Evolutionary conservation across 2,113 vertebrate species (phyloP), one percentile per base, ranked within the genome.

Genomic region (Saguinus midas): DNA sequence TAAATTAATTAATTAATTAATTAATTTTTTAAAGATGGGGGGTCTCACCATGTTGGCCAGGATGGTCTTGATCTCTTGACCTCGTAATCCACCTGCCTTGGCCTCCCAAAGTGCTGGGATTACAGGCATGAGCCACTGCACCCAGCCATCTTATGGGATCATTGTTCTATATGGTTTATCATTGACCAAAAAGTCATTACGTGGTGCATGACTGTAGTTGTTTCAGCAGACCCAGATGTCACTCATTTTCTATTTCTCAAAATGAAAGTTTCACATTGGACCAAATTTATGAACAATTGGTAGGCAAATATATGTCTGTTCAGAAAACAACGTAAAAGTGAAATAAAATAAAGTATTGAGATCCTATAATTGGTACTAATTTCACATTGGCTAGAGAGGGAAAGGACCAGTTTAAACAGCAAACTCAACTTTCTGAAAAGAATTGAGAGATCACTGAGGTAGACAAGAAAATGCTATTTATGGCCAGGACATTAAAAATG

Each of bases 171-270:
- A 21, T 72, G 37, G n/a, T 37, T 20, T 4, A 21, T 72, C 8
- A 21, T 72, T 37, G 70, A 72, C 70, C 17, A n/a, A 68, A 68
- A 68, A 68, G 18, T 37, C 70, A 23, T 37, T 17, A 35, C 3
- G n/a, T 18, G n/a, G 70, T 37, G 70, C 20, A 72, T 21, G n/a
- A 72, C 68, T 57, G n/a, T 48, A 48, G 48, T 83, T 87, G 81
- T n/a, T 81, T 83, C 92, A 6, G 23, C 6, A 84, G 45, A 23
- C 32, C 68, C 11, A 64, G 52, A 45, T 16, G 61, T 80, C 45
- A 83, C 40, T 93, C 16, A 90, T 92, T 80, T 92, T 57, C 66
- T 43, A 61, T 93, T 96, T 94, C 72, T 91, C 61, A 94, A 43
- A 61, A 82, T 57, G 27, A 82, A 82, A 82, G 27, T 45, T 70